Conservation (phyloP, 2,797 vertebrate genomes). For the Mormyrus proboscirostris region DNA sequence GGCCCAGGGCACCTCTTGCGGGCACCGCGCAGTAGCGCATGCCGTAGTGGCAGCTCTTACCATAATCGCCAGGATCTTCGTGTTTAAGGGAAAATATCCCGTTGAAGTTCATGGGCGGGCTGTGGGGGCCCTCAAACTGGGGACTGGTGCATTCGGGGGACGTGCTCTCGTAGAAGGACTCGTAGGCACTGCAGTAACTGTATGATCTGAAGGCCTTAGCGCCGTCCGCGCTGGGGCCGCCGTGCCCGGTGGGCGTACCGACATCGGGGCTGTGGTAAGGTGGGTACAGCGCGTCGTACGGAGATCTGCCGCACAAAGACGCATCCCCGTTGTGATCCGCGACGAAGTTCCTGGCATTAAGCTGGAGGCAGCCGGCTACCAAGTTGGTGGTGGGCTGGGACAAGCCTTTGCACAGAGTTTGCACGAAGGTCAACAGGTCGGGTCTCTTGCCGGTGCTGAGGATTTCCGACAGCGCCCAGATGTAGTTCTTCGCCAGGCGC, state of each 20-base stretch:
- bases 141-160: slow-evolving; percentile 79
- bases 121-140: slow-evolving; percentile 77
- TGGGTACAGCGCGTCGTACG: slow-evolving; percentile 73
- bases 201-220: slow-evolving; percentile 74
- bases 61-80: slow-evolving; percentile 80
- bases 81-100: slow-evolving; percentile 92
- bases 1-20: slow-evolving; percentile 73
- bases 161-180: slow-evolving; percentile 79
- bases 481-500: slow-evolving; percentile 86
- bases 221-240: slow-evolving; percentile 64
- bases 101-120: slow-evolving; percentile 86
- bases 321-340: slow-evolving; percentile 66
- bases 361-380: slow-evolving; percentile 83
- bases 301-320: slow-evolving; percentile 65
- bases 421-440: slow-evolving; percentile 80
- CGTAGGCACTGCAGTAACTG: slow-evolving; percentile 73
- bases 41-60: slow-evolving; percentile 85
- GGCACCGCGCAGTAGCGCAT: slow-evolving; percentile 83
- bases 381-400: slow-evolving; percentile 88
- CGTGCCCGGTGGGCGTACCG: slow-evolving; percentile 63
- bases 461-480: slow-evolving; percentile 86
- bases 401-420: slow-evolving; percentile 82
- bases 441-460: slow-evolving; percentile 80
- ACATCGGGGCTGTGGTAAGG: slow-evolving; percentile 75
- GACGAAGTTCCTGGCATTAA: slow-evolving; percentile 76